Conservation (phyloP, 2,113 vertebrate species). For the Pandion haliaetus region DNA sequence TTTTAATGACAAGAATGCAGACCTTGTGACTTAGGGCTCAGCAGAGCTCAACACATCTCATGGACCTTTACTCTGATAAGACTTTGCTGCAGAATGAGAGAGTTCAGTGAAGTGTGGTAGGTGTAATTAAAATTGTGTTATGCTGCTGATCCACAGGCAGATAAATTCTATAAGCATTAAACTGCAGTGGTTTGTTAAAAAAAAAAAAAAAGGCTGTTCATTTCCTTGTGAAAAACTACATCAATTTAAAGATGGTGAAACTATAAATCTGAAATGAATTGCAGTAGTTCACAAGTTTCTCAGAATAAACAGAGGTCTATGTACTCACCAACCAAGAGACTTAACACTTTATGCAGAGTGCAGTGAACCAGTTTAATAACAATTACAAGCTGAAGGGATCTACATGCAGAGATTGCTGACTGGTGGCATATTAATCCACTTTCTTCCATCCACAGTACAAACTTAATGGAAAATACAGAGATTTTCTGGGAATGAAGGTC, state of each 20-base stretch:
- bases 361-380: conserved; percentile 22
- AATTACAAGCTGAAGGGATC: not conserved
- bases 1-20: not conserved
- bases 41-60: conserved; percentile 36
- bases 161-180: conserved; percentile 68
- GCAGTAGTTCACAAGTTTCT: conserved; percentile 28
- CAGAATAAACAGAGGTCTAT: conserved; percentile 25
- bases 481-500: not conserved
- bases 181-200: conserved; percentile 50
- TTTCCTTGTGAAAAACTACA: conserved; percentile 51
- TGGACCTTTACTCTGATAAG: conserved; percentile 35
- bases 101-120: conserved; percentile 51
- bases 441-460: not conserved
- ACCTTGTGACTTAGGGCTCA: conserved; percentile 36
- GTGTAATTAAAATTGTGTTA: conserved; percentile 73
- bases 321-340: not conserved
- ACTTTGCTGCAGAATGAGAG: conserved; percentile 28
- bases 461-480: not conserved
- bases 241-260: conserved; percentile 42
- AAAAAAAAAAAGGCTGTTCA: conserved; percentile 38
- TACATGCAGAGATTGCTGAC: not conserved
- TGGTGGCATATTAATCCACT: not conserved
- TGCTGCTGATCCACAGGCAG: conserved; percentile 60
- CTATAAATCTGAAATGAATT: conserved; percentile 48
- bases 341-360: not conserved